Evolutionary conservation across 2,888 invertebrate species (phyloP).

Genomic region (Drosophila phalerata): DNA sequence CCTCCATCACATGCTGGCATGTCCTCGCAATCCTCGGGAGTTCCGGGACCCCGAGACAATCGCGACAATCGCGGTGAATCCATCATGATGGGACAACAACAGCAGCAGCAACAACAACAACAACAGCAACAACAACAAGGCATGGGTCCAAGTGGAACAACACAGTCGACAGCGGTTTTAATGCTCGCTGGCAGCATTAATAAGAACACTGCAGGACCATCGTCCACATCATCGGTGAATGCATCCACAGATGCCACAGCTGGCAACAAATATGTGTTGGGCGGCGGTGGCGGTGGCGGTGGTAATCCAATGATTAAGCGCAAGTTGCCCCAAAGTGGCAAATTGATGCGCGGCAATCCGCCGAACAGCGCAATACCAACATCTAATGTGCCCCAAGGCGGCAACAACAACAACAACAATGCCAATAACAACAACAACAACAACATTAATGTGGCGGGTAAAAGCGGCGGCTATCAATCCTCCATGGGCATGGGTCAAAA

Average conservation of each 20-base stretch:
- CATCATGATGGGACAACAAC: slow-evolving; percentile 62
- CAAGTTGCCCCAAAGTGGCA: slow-evolving; percentile 87
- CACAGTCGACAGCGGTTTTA: slow-evolving; percentile 58
- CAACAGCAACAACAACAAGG: slow-evolving; percentile 36
- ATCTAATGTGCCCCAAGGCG: slow-evolving; percentile 55
- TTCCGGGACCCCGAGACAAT: slow-evolving; percentile 37
- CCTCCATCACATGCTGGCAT: slow-evolving; percentile 78
- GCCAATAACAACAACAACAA: neutral
- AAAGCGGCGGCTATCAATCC: slow-evolving; percentile 73
- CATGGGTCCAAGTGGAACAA: slow-evolving; percentile 52
- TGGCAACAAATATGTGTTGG: slow-evolving; percentile 73
- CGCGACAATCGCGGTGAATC: slow-evolving; percentile 62
- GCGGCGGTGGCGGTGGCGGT: slow-evolving; percentile 46
- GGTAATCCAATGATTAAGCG: slow-evolving; percentile 90
- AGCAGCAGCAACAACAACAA: slow-evolving; percentile 34
- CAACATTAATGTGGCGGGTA: slow-evolving; percentile 47
- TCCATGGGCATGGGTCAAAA: slow-evolving; percentile 77
- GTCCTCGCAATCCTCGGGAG: slow-evolving; percentile 65
- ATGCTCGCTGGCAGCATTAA: slow-evolving; percentile 63
- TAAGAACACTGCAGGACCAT: slow-evolving; percentile 47
- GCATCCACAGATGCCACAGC: slow-evolving; percentile 59
- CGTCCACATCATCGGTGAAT: slow-evolving; percentile 53
- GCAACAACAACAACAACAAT: slow-evolving; percentile 19
- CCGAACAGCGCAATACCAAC: slow-evolving; percentile 66
- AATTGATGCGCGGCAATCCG: slow-evolving; percentile 87